Base-by-base conservation (phyloP, 2,797 vertebrate species). In the Passerculus sandwichensis region DNA sequence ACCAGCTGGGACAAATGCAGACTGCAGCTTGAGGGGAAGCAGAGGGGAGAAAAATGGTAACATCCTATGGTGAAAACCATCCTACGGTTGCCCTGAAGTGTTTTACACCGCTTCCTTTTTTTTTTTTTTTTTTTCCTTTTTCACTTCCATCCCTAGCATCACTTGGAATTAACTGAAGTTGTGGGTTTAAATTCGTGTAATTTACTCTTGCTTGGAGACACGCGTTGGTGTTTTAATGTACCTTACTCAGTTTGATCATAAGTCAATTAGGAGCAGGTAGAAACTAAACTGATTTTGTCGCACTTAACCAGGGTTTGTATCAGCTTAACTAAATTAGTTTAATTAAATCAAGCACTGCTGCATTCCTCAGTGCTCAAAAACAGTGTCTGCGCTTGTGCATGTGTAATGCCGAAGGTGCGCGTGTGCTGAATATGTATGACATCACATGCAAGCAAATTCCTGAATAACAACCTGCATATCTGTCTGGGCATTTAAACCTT, bases 251-350 rank as follows among this genome's bases (percentile, higher is more conserved):
- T 65, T 91, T 83, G 80, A 57, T 84, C 11, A 0, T 67, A 82
- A 93, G 81, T 85, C 62, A 85, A 8, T 88, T 93, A 92, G 78
- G 38, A 92, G 16, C 65, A 74, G 69, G 78, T 74, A 54, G 50
- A 80, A 89, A 54, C 71, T 75, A 85, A 96, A 92, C 59, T 75
- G 62, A 88, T 89, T 90, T 59, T 73, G 32, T 75, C 10, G 9
- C 23, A 67, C 74, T 84, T 91, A 94, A 95, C 30, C 34, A 54
- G 61, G 36, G 34, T 48, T 92, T 80, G 45, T 74, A 47, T 87
- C 72, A 57, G 38, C 38, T 87, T 89, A 87, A 91, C 57, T 67
- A 56, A 85, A 71, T 91, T 22, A 89, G 54, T 77, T 77, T 91
- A 87, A 95, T 93, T 85, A 82, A 91, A 89, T 89, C 45, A 90